phyloP scores from a whole-genome alignment of 2,888 invertebrate species.

The Heliconius cydno region DNA sequence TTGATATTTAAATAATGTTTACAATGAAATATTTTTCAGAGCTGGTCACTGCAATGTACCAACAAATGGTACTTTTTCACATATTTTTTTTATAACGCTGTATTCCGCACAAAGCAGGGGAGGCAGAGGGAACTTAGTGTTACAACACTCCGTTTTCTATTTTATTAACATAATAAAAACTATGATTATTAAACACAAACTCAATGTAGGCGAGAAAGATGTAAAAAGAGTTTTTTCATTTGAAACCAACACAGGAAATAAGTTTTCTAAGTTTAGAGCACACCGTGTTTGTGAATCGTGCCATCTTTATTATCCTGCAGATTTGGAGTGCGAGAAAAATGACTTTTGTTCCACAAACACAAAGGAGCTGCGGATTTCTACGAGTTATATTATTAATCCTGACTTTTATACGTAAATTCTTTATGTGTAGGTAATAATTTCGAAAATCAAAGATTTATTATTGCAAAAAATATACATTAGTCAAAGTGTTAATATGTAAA shows the following conservation, averaged over 20 bases:
- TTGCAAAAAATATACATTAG: no score
- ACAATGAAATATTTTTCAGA: not conserved
- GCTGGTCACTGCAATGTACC: not conserved
- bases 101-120: no score
- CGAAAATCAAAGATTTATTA: no score
- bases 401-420: not conserved
- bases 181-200: not conserved
- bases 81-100: no score
- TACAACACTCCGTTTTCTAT: no score
- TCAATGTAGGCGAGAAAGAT: not conserved
- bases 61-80: not conserved
- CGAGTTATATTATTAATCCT: conserved; percentile 17
- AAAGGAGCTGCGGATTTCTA: conserved; percentile 16
- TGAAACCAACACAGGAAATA: conserved; percentile 8
- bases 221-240: conserved; percentile 12
- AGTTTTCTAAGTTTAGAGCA: conserved; percentile 5
- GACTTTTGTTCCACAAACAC: conserved; percentile 30
- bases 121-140: no score
- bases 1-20: not conserved
- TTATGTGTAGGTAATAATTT: no score
- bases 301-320: conserved; percentile 32
- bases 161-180: not conserved
- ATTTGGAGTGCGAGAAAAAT: conserved; percentile 30
- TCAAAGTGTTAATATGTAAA: no score
- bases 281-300: conserved; percentile 26